Conservation (phyloP, 2,797 vertebrate species). For the Muraenolepis orangiensis region DNA sequence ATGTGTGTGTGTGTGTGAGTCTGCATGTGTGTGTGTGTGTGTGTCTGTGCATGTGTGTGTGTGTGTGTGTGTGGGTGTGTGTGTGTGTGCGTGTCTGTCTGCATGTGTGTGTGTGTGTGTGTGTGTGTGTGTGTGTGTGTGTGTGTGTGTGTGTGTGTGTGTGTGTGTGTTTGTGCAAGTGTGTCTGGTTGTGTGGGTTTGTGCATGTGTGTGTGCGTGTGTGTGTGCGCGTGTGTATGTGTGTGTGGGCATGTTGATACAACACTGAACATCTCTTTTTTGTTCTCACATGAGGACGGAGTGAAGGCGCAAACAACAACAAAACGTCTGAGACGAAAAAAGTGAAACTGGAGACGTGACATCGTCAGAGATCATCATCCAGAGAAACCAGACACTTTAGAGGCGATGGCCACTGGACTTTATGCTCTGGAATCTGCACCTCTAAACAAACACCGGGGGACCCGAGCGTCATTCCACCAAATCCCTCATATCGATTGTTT, state of each 20-base stretch:
- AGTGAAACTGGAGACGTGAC: background rate
- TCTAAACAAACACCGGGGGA: background rate
- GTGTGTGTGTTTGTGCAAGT: background rate
- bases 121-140: background rate
- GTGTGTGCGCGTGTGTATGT: background rate
- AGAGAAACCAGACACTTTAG: background rate
- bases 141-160: background rate
- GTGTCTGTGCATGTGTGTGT: too few relatives aligned
- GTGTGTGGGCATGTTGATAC: background rate
- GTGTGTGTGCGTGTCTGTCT: too few relatives aligned
- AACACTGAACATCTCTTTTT: background rate
- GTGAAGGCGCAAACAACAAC: background rate
- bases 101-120: too few relatives aligned
- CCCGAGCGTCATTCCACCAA: background rate
- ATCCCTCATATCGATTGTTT: background rate
- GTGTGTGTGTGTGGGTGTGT: too few relatives aligned
- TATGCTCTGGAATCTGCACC: background rate
- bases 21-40: too few relatives aligned
- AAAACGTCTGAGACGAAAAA: background rate
- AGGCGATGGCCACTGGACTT: background rate
- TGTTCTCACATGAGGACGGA: background rate
- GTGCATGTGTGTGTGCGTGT: background rate
- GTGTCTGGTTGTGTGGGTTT: background rate
- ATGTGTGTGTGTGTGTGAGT: background rate
- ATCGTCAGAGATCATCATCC: background rate